Base-by-base conservation (phyloP, 1,140 invertebrate genomes). In the Ceratoteleas bidentatus region DNA sequence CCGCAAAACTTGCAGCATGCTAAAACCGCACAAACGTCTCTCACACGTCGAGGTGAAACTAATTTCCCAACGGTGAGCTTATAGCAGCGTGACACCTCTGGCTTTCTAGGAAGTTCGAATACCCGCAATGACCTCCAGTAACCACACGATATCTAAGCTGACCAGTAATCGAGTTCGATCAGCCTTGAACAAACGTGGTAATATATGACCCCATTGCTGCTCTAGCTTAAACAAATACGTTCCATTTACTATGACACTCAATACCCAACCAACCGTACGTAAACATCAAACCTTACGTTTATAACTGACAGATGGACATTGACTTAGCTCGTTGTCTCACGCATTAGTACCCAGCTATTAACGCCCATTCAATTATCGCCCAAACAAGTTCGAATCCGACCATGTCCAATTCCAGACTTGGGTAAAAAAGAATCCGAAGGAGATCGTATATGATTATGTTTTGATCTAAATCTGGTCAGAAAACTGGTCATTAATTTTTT, bases 61-160 rank as follows among this genome's bases (percentile, higher is more conserved):
- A 84, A 84, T 84, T 83, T 83, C 81, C 81, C 81, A 83, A 79
- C 81, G 81, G 76, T 79, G 58, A 78, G 81, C 75, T 83, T 83
- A 83, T 69, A 70, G 16, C 64, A 70, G 49, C 60, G 75, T 83
- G 75, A 83, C 75, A 83, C 72, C 54, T 78, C 70, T 75, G 65
- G 72, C 70, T 83, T 76, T 72, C 53, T 70, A 79, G 70, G 65
- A 83, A 83, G 64, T 79, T 83, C 53, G 76, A 76, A 83, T 56
- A 64, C 68, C 73, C 52, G 45, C 76, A 74, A 57, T 83, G 68
- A 76, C 81, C 81, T 80, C 57, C 52, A 73, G 80, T 75, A 77
- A 82, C 80, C 81, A 24, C 81, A 74, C 69, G 68, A 83, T 83
- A 83, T 78, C 81, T 78, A 77, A 78, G 74, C 75, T 83, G 81